Evolutionary conservation across 2,113 vertebrate genomes (phyloP), one percentile per base, ranked within the genome.

Genomic region (Eidolon helvum): DNA sequence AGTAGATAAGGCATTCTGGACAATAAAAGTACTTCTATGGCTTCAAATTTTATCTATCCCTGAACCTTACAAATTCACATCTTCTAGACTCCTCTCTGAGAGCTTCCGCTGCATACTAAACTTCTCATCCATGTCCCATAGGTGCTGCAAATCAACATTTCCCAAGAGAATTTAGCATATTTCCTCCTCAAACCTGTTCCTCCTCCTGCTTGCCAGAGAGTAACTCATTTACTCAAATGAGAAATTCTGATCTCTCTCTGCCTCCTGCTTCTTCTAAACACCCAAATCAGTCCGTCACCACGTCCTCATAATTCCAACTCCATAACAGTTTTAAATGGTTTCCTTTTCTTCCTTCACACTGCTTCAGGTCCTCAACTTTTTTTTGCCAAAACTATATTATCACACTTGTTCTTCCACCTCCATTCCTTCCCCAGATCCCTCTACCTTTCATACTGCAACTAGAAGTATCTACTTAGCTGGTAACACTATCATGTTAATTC

Each of bases 271-370:
- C 48, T 93, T 95, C 69, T 63, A 75, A 96, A 96, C 38, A 82
- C 28, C 33, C 61, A 61, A 75, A 91, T 91, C 69, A 22, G 50
- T 93, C 91, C 86, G n/a, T 97, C 92, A 75, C 89, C 83, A 90
- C 69, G n/a, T 89, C 33, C 57, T 96, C 74, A 95, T 95, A 96
- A 96, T 59, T 79, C 63, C 28, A n/a, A 69, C 82, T 66, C 14
- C 9, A 10, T 57, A 79, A 75, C 35, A 92, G 35, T 15, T 87
- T n/a, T 84, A 93, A 93, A 28, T 63, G 35, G 50, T 24, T 45
- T 63, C 15, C 30, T 14, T 50, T 63, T 93, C 65, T 92, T 77
- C 38, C 43, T 45, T 53, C 71, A 18, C 28, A n/a, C 5, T n/a
- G 48, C 68, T 91, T 61, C 19, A 45, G 38, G 21, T 19, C 26